A percentile compares a stretch with the other conserved stretches of the same genome.
These are phyloP conservation scores for Dysmachus trigonus DNA, from an alignment of 2,888 invertebrate genomes.

Conservation along the genomic window DNA sequence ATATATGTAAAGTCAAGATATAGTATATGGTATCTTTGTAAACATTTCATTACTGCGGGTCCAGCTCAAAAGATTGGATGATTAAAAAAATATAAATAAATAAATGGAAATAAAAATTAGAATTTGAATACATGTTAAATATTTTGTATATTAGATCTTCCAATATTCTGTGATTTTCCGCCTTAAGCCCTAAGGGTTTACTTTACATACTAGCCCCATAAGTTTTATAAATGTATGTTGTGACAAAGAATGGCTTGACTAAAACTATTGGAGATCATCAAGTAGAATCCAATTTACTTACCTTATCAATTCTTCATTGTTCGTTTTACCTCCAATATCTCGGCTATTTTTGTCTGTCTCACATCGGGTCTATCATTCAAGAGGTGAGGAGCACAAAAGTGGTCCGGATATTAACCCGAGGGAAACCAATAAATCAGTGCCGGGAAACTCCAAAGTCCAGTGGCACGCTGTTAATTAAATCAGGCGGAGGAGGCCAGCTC, in stretches of 20 bases:
- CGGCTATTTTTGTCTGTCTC: not conserved
- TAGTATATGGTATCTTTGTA: too few relatives aligned
- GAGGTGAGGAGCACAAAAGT: not conserved
- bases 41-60: too few relatives aligned
- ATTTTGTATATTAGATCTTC: too few relatives aligned
- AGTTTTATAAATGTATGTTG: not conserved
- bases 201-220: not conserved
- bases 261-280: not conserved
- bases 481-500: not conserved
- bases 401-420: not conserved
- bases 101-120: not conserved
- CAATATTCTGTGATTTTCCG: not conserved
- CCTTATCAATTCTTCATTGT: not conserved
- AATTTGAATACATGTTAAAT: too few relatives aligned
- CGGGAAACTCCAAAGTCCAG: not conserved
- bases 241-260: not conserved
- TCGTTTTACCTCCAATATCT: not conserved
- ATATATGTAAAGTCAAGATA: too few relatives aligned
- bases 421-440: conserved; percentile 14
- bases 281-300: not conserved
- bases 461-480: conserved; percentile 32
- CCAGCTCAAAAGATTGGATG: too few relatives aligned
- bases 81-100: too few relatives aligned
- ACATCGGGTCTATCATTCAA: not conserved
- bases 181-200: not conserved